A percentile compares a stretch with the other conserved stretches of the same genome.
Evolutionary conservation across 2,888 invertebrate genomes (phyloP).

Genomic region (Furcula furcula): DNA sequence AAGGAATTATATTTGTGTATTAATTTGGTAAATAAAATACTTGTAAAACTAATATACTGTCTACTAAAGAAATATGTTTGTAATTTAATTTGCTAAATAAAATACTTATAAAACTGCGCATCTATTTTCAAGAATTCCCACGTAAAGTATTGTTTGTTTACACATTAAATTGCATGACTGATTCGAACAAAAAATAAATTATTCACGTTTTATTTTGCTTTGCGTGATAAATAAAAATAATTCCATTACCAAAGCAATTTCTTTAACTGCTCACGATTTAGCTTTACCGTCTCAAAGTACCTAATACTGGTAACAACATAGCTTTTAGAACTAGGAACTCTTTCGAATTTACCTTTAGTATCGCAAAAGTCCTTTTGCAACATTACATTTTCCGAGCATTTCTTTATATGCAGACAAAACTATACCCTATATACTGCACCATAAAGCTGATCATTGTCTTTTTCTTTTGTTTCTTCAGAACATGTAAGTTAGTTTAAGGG

Average conservation of each 20-base stretch:
- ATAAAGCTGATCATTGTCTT: conserved; percentile 18
- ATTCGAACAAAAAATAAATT: conserved; percentile 27
- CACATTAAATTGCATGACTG: conserved; percentile 25
- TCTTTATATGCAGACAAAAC: conserved; percentile 15
- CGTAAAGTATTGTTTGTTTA: no score
- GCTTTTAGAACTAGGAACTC: conserved; percentile 63
- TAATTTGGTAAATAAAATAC: no score
- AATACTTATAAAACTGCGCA: no score
- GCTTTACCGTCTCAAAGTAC: conserved; percentile 37
- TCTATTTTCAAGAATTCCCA: no score
- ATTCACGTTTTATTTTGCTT: conserved; percentile 22
- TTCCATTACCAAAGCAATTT: conserved; percentile 57
- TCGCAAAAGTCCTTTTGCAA: conserved; percentile 47
- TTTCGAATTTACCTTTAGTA: conserved; percentile 71
- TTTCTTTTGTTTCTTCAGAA: conserved; percentile 8
- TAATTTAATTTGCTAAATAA: no score
- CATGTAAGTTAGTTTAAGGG: conserved; percentile 33
- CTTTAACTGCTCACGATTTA: conserved; percentile 52
- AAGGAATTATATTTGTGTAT: no score
- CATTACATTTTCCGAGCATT: conserved; percentile 30
- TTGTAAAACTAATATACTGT: no score
- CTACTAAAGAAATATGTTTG: no score
- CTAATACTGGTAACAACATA: conserved; percentile 42
- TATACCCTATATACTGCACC: conserved; percentile 17
- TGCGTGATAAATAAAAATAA: conserved; percentile 47